These are phyloP conservation scores for Pygoscelis adeliae DNA, from an alignment of 2,113 vertebrate genomes.

Conservation along the genomic window DNA sequence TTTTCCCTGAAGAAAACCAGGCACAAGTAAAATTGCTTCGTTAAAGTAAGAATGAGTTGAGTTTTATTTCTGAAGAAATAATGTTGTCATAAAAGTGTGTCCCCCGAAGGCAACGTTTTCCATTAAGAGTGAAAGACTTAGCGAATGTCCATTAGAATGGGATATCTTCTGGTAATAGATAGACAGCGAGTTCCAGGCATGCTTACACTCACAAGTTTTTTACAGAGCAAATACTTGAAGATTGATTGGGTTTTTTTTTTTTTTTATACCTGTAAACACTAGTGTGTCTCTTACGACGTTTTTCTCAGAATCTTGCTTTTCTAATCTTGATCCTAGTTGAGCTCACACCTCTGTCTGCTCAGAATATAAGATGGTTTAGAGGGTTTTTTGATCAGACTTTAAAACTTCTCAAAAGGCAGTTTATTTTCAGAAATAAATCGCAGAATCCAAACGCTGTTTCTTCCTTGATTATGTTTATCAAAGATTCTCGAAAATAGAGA, in stretches of 20 bases:
- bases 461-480: background rate
- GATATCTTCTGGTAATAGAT: constrained; percentile 54
- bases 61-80: constrained; percentile 61
- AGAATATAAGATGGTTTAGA: background rate
- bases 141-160: constrained; percentile 60
- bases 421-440: background rate
- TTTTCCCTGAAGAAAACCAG: constrained; percentile 24
- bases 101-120: constrained; percentile 68
- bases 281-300: background rate
- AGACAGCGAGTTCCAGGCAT: constrained; percentile 43
- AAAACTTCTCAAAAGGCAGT: background rate
- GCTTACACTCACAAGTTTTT: constrained; percentile 20
- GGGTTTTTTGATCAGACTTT: background rate
- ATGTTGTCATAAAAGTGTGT: constrained; percentile 37
- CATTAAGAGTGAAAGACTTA: constrained; percentile 71
- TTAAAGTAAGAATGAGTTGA: constrained; percentile 68
- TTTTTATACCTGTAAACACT: constrained; percentile 22
- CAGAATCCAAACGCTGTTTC: background rate
- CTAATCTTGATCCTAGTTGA: background rate
- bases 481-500: background rate
- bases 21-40: constrained; percentile 53
- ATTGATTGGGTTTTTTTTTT: background rate
- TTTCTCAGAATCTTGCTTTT: constrained; percentile 8
- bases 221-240: constrained; percentile 30
- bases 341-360: background rate